These are phyloP conservation scores for Paratilapia polleni DNA, from an alignment of 2,113 vertebrate species.

Conservation along the genomic window DNA sequence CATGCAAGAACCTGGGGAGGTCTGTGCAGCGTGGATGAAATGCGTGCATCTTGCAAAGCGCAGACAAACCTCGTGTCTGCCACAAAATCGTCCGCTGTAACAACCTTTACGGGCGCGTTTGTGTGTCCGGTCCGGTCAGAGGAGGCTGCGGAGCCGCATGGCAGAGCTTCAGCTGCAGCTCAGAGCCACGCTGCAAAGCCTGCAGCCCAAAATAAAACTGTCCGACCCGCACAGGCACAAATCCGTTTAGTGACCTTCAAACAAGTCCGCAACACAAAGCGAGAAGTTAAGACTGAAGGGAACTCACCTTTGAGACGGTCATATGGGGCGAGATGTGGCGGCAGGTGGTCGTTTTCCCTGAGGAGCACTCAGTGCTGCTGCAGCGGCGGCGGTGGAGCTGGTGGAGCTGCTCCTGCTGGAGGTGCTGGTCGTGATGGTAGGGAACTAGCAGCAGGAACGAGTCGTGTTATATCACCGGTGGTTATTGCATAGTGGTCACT, in stretches of 20 bases:
- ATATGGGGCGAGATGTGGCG: conserved; percentile 51
- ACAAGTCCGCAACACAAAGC: neutral
- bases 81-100: neutral
- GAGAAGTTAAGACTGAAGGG: neutral
- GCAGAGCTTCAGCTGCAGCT: conserved; percentile 23
- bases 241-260: neutral
- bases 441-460: neutral
- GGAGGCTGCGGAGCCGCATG: conserved; percentile 40
- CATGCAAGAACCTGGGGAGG: neutral
- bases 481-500: conserved; percentile 29
- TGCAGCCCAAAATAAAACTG: neutral
- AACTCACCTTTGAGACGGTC: conserved; percentile 73
- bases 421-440: neutral
- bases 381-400: neutral
- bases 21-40: no score
- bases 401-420: neutral
- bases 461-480: conserved; percentile 26
- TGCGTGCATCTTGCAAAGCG: neutral
- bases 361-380: neutral
- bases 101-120: neutral
- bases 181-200: conserved; percentile 8
- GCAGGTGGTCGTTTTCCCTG: conserved; percentile 57
- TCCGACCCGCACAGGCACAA: neutral
- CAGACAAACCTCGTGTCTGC: neutral
- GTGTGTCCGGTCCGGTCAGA: neutral